Percentiles rank a stretch among this genome's conserved stretches.
These are phyloP conservation scores for Florisuga fusca DNA, from an alignment of 2,797 vertebrate genomes.

Conservation along the genomic window DNA sequence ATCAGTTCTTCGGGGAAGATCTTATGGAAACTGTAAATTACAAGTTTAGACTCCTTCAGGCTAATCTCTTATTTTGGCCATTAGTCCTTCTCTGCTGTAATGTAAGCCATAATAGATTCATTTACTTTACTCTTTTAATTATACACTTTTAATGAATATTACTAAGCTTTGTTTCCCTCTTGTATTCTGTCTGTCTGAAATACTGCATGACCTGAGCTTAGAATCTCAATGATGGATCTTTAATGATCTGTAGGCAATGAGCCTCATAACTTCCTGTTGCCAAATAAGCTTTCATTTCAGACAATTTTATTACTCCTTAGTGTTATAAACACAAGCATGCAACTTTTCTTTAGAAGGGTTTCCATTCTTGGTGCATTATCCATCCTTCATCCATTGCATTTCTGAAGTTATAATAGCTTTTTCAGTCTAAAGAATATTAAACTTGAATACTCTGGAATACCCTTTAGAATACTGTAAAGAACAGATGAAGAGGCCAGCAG, in stretches of 20 bases:
- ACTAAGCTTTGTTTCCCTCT: not conserved
- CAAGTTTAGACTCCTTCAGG: conserved; percentile 2
- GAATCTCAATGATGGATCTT: not conserved
- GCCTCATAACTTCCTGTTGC: conserved; percentile 26
- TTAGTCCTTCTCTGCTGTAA: conserved; percentile 9
- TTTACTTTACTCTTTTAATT: conserved; percentile 48
- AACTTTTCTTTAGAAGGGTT: not conserved
- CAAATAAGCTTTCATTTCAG: conserved; percentile 40
- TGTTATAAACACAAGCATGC: not conserved
- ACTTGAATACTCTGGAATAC: not conserved
- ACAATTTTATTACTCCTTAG: conserved; percentile 11
- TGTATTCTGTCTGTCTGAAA: conserved; percentile 39
- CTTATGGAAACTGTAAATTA: conserved; percentile 24
- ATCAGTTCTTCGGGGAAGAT: not conserved
- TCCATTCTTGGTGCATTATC: not conserved
- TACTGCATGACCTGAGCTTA: not conserved
- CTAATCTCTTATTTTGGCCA: not conserved
- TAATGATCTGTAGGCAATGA: conserved; percentile 35
- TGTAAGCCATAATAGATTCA: conserved; percentile 8
- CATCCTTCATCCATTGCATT: not conserved
- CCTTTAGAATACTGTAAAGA: not conserved
- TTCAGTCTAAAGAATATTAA: not conserved
- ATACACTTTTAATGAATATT: conserved; percentile 39
- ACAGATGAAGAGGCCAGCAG: not conserved
- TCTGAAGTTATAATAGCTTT: not conserved